A percentile compares a stretch with the other conserved stretches of the same genome.
Evolutionary conservation across 2,797 vertebrate genomes (phyloP).

Genomic region (Anguilla megastoma): DNA sequence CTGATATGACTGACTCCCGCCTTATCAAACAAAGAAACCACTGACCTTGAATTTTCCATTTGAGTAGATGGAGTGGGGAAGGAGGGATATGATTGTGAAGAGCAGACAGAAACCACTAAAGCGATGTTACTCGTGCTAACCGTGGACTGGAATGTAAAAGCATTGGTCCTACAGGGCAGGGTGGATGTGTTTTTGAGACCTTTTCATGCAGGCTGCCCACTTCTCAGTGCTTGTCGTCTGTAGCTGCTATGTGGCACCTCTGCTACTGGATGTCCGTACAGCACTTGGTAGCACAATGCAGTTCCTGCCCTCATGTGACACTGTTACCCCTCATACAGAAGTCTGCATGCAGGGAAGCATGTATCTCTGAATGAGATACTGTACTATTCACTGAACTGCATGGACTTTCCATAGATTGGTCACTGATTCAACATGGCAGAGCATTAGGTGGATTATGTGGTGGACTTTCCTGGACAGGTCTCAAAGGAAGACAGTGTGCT

Average conservation of each 20-base stretch:
- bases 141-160: background rate
- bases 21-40: background rate
- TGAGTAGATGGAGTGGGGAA: background rate
- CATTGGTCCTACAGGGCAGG: background rate
- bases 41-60: background rate
- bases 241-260: background rate
- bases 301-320: background rate
- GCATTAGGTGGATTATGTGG: background rate
- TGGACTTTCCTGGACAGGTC: background rate
- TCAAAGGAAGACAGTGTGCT: constrained; percentile 11
- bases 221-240: background rate
- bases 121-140: background rate
- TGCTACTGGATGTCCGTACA: background rate
- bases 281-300: background rate
- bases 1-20: background rate
- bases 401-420: background rate
- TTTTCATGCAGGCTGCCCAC: constrained; percentile 1
- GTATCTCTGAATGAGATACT: background rate
- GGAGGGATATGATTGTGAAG: constrained; percentile 13
- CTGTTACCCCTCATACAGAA: background rate
- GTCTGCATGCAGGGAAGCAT: constrained; percentile 23
- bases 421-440: background rate
- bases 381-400: background rate
- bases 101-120: background rate
- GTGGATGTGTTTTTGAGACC: background rate